Conservation (phyloP, 2,888 invertebrate species). For the Keiferia lycopersicella region DNA sequence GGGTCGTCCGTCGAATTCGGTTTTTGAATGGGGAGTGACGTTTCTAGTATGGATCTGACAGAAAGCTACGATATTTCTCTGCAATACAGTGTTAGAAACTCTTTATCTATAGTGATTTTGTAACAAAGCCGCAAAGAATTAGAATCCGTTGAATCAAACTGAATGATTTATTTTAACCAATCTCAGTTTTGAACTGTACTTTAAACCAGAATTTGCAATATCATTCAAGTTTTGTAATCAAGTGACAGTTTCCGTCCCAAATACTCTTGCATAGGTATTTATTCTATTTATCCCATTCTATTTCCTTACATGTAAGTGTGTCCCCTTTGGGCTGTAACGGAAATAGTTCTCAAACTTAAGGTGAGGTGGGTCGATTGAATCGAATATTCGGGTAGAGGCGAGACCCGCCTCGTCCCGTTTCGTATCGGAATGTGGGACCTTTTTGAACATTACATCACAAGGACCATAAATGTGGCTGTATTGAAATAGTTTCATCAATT, state of each 20-base stretch:
- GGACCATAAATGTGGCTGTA: not conserved
- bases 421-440: constrained; percentile 15
- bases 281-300: constrained; percentile 39
- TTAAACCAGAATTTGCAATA: not conserved
- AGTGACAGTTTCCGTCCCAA: constrained; percentile 11
- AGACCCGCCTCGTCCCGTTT: constrained; percentile 43
- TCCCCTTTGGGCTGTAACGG: constrained; percentile 52
- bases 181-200: no score
- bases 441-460: constrained; percentile 19
- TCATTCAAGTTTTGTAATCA: constrained; percentile 1
- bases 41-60: no score
- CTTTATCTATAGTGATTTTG: no score
- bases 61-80: no score
- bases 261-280: constrained; percentile 32
- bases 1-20: no score
- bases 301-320: constrained; percentile 38
- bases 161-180: not conserved
- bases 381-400: constrained; percentile 51
- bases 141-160: not conserved
- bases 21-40: no score
- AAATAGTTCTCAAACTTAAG: constrained; percentile 68
- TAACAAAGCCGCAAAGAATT: no score
- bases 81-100: no score
- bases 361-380: constrained; percentile 61
- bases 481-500: constrained; percentile 9